These are phyloP conservation scores for Perizoma flavofasciatum DNA, from an alignment of 2,888 invertebrate genomes.

Conservation along the genomic window DNA sequence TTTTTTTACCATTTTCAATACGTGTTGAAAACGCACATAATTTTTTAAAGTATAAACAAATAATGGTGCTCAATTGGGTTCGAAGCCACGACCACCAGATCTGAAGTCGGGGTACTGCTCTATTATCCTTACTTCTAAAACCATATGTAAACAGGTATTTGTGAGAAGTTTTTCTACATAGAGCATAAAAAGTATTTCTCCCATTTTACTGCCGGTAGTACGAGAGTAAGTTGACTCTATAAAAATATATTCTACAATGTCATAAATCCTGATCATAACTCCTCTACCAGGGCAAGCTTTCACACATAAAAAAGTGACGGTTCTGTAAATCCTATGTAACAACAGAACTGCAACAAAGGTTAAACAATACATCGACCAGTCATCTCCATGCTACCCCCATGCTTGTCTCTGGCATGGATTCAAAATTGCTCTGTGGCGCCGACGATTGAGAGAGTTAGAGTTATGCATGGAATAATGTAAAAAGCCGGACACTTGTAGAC, in stretches of 20 bases:
- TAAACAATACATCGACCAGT: conserved; percentile 41
- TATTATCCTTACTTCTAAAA: too few species aligned
- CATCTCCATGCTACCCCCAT: conserved; percentile 27
- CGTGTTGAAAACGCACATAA: too few species aligned
- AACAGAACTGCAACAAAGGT: conserved; percentile 30
- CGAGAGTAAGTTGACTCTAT: not conserved
- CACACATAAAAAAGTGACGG: conserved; percentile 20
- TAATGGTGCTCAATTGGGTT: too few species aligned
- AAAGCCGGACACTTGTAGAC: conserved; percentile 6
- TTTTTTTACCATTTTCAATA: too few species aligned
- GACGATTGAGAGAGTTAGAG: conserved; percentile 28
- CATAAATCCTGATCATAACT: conserved; percentile 14
- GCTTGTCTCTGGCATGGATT: conserved; percentile 48
- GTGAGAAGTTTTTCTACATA: too few species aligned
- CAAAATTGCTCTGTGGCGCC: conserved; percentile 52
- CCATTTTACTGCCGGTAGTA: conserved; percentile 6
- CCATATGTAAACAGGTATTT: too few species aligned
- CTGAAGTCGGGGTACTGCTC: too few species aligned
- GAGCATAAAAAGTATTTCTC: not conserved
- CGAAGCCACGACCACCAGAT: too few species aligned
- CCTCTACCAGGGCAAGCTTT: conserved; percentile 19
- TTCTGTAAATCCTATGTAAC: conserved; percentile 10
- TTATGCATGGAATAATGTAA: not conserved
- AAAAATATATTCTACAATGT: conserved; percentile 11
- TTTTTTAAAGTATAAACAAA: too few species aligned